Conservation (phyloP, 1,140 invertebrate genomes). For the Zaprionus inermis region DNA sequence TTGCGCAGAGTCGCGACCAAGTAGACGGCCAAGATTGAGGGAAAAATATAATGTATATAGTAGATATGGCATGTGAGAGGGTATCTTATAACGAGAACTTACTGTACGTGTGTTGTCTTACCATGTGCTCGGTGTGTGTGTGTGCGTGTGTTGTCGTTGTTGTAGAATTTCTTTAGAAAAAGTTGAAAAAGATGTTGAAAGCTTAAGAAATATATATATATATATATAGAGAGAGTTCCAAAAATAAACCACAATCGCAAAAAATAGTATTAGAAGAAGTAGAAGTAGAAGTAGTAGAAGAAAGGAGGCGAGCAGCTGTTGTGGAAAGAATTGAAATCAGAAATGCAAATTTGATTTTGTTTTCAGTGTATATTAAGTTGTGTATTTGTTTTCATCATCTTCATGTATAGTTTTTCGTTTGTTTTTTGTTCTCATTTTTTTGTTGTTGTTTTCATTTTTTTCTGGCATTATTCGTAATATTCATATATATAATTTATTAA, state of each 20-base stretch:
- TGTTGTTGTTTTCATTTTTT: conserved; percentile 29
- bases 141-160: conserved; percentile 25
- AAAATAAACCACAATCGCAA: neutral
- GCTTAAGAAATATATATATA: neutral
- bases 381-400: conserved; percentile 78
- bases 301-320: conserved; percentile 23
- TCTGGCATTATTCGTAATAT: conserved; percentile 66
- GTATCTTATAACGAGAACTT: conserved; percentile 41
- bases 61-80: conserved; percentile 2
- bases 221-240: neutral
- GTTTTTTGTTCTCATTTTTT: conserved; percentile 26
- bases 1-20: neutral
- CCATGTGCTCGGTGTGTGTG: conserved; percentile 32
- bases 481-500: conserved; percentile 68
- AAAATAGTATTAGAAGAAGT: neutral
- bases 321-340: conserved; percentile 56
- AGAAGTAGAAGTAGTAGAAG: neutral
- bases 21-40: conserved; percentile 2
- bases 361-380: conserved; percentile 83
- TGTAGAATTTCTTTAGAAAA: conserved; percentile 8
- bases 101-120: conserved; percentile 43
- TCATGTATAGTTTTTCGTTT: conserved; percentile 55
- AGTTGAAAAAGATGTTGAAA: neutral
- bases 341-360: conserved; percentile 74
- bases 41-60: conserved; percentile 6